Conservation (phyloP, 2,113 vertebrate species). For the Sceloporus tristichus region DNA sequence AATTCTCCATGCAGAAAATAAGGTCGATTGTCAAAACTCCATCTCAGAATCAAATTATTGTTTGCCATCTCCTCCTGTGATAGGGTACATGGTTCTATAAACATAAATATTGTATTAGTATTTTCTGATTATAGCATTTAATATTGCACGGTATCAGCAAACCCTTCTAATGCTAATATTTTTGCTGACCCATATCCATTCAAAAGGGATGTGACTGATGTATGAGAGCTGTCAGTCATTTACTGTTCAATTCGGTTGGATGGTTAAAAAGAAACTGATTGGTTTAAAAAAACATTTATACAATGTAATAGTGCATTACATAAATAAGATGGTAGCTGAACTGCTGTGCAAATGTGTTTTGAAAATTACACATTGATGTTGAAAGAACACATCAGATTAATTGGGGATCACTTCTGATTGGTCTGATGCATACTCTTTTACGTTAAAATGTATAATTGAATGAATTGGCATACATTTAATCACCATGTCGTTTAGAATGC, state of each 20-base stretch:
- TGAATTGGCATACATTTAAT: neutral
- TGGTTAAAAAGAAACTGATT: neutral
- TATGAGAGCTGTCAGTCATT: neutral
- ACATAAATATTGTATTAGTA: conserved; percentile 23
- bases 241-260: neutral
- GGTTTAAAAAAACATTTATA: neutral
- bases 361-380: neutral
- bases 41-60: conserved; percentile 77
- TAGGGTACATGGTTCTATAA: conserved; percentile 78
- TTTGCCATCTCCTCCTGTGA: conserved; percentile 76
- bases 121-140: neutral
- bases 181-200: neutral
- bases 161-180: neutral
- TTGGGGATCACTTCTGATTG: neutral
- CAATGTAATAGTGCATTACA: neutral
- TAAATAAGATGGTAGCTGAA: neutral
- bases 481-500: neutral
- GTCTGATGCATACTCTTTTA: neutral
- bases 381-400: neutral
- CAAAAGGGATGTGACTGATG: neutral
- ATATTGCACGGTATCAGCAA: neutral
- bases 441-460: neutral
- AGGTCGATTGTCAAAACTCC: conserved; percentile 69
- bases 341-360: neutral
- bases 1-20: conserved; percentile 80